A percentile compares a stretch with the other conserved stretches of the same genome.
Evolutionary conservation across 2,888 invertebrate species (phyloP).

Genomic region (Sericinus montela): DNA sequence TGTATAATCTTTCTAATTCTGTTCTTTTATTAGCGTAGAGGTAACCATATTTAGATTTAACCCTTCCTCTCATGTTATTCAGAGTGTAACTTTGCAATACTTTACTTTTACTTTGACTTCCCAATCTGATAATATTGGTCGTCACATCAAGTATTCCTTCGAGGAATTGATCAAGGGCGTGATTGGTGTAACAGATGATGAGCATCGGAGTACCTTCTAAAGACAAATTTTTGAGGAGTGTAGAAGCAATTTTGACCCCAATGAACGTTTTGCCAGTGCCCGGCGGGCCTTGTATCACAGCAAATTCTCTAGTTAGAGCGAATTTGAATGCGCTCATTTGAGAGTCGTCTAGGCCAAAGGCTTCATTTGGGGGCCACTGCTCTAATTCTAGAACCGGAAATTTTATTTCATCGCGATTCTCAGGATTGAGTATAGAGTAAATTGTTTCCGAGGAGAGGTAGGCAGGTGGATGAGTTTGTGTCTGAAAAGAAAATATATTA

Average conservation of each 20-base stretch:
- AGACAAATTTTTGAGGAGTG: conserved; percentile 81
- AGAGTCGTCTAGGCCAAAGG: conserved; percentile 80
- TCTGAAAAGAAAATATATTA: conserved; percentile 34
- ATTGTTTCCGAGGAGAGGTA: conserved; percentile 59
- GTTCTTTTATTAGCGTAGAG: conserved; percentile 49
- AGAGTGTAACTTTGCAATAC: conserved; percentile 75
- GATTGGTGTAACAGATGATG: conserved; percentile 91
- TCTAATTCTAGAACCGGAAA: conserved; percentile 50
- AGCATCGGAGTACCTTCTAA: conserved; percentile 83
- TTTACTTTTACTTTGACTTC: conserved; percentile 83
- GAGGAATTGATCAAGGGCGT: conserved; percentile 92
- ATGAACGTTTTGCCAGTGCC: conserved; percentile 93
- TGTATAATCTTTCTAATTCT: conserved; percentile 50
- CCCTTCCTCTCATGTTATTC: conserved; percentile 48
- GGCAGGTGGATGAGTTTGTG: conserved; percentile 44
- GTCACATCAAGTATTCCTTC: conserved; percentile 82
- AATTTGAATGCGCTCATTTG: conserved; percentile 84
- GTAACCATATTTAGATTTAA: conserved; percentile 57
- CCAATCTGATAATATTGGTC: conserved; percentile 82
- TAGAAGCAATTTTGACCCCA: conserved; percentile 86
- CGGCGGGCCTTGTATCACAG: conserved; percentile 91
- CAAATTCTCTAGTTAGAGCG: conserved; percentile 85
- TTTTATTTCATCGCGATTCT: conserved; percentile 41
- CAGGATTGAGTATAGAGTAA: conserved; percentile 38
- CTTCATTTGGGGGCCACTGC: conserved; percentile 66